Evolutionary conservation across 2,888 invertebrate species (phyloP), one percentile per base, ranked within the genome.

Genomic region (Erebia aethiops): DNA sequence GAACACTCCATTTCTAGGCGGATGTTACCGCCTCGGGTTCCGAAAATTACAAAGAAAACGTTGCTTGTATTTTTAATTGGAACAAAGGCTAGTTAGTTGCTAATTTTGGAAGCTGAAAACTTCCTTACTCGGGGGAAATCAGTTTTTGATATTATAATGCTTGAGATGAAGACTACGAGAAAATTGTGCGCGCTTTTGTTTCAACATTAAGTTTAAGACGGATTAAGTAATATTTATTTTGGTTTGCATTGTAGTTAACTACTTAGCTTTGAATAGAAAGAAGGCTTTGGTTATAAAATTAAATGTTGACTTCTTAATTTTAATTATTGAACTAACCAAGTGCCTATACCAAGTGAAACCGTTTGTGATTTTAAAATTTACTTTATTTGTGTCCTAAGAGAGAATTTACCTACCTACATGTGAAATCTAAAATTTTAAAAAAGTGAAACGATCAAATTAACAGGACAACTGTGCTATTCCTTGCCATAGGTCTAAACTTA

Each of bases 11-110:
- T 8, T 60, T 41, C 16, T 16, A 49, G 13, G 9, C 16, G 43
- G 43, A 60, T 60, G 43, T 60, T 71, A 69, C 62, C 58, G 62
- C 66, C 41, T 66, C 66, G 54, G 54, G 35, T 73, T 73, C 54
- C 67, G 54, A 71, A 63, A 64, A 54, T 13, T 60, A 43, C 67
- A 49, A 62, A 62, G 66, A 26, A 65, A 65, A 69, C 69, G 61
- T 69, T 69, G 56, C 65, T 69, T 69, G 66, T 69, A 67, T 69
- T 72, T 69, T 69, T 69, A 67, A 69, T 63, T 69, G 62, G 61
- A 14, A 51, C 72, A n/a, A 72, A 69, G 69, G 63, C 56, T 63
- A 69, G 62, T 72, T 69, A 52, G 51, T 57, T 58, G 57, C 62
- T 72, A 63, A 69, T 72, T 69, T 72, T 46, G 52, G 64, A 10